Evolutionary conservation across 2,888 invertebrate species (phyloP).

Genomic region (Ornithoptera priamus): DNA sequence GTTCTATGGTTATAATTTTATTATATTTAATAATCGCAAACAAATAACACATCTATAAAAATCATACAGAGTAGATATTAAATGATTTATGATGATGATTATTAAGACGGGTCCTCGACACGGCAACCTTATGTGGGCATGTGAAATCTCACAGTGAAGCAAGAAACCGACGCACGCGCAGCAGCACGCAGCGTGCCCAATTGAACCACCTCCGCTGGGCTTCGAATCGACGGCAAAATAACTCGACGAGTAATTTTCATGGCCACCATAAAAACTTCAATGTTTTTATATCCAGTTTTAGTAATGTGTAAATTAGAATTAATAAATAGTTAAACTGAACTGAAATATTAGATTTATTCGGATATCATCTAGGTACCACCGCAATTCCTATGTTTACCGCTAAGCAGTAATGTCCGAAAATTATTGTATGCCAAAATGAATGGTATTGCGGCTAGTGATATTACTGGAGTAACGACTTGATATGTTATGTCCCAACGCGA

Average conservation of each 20-base stretch:
- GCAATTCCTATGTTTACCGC: too few species aligned
- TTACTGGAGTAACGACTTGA: too few species aligned
- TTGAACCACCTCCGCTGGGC: conserved; percentile 29
- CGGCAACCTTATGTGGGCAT: conserved; percentile 45
- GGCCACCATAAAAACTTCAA: conserved; percentile 5
- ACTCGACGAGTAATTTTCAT: conserved; percentile 18
- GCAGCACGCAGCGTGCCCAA: conserved; percentile 41
- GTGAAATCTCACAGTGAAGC: conserved; percentile 65
- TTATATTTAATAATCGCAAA: not conserved
- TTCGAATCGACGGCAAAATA: conserved; percentile 11
- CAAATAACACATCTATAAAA: conserved; percentile 4
- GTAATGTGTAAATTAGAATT: not conserved
- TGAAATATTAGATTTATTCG: too few species aligned
- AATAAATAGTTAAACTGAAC: not conserved
- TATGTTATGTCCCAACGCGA: too few species aligned
- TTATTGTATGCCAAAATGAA: too few species aligned
- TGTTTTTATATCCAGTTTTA: not conserved
- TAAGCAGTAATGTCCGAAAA: too few species aligned
- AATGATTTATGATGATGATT: conserved; percentile 10
- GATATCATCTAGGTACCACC: too few species aligned
- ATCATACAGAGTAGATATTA: not conserved
- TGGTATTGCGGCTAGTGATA: too few species aligned
- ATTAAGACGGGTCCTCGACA: conserved; percentile 9
- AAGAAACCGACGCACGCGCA: conserved; percentile 41
- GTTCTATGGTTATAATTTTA: not conserved